A percentile compares a stretch with the other conserved stretches of the same genome.
phyloP scores from a whole-genome alignment of 2,888 invertebrate genomes.

The Biston stratarius region DNA sequence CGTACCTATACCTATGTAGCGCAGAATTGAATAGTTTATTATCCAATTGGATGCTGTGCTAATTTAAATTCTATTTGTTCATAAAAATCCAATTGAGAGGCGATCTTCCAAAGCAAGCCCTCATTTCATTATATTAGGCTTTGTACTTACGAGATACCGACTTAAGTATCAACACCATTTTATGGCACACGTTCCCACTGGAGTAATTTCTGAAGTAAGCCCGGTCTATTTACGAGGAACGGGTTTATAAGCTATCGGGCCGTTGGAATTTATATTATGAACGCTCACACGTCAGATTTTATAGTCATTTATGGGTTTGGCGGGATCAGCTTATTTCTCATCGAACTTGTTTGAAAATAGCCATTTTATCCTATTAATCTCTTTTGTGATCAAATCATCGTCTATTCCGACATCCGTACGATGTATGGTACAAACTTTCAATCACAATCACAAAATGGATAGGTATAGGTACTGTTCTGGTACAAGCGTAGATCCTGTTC shows the following conservation, averaged over 20 bases:
- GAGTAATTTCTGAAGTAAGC: slow-evolving; percentile 70
- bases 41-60: no score
- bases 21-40: no score
- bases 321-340: slow-evolving; percentile 25
- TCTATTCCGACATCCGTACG: background rate
- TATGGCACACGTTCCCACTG: slow-evolving; percentile 64
- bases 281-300: slow-evolving; percentile 49
- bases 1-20: no score
- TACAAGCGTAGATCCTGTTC: no score
- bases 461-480: no score
- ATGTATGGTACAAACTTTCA: background rate
- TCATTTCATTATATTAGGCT: slow-evolving; percentile 8
- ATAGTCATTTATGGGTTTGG: slow-evolving; percentile 42
- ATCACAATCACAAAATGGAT: no score
- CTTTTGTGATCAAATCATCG: background rate
- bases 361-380: background rate
- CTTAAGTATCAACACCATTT: slow-evolving; percentile 59
- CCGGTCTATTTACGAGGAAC: slow-evolving; percentile 69
- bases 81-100: background rate
- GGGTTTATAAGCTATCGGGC: slow-evolving; percentile 72
- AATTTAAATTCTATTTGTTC: background rate
- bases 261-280: slow-evolving; percentile 68
- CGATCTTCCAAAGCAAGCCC: background rate
- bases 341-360: slow-evolving; percentile 2
- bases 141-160: slow-evolving; percentile 52